These are phyloP conservation scores for Micrastur ruficollis DNA, from an alignment of 2,797 vertebrate species.

Conservation along the genomic window DNA sequence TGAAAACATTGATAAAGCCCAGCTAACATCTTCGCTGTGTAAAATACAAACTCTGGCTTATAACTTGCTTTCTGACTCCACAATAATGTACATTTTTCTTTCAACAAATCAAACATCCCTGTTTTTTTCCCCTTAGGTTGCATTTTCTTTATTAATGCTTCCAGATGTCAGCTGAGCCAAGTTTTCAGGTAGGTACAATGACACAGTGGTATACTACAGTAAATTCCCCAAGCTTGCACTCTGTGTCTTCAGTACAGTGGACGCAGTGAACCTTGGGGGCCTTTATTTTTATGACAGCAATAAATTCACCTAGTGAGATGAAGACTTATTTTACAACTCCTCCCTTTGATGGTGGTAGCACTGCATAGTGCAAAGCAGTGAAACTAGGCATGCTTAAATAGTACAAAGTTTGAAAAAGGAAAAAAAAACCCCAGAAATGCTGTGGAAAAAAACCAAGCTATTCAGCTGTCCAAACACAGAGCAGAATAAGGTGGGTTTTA, in stretches of 20 bases:
- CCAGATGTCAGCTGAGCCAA: constrained; percentile 39
- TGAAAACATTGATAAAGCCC: constrained; percentile 29
- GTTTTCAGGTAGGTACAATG: constrained; percentile 60
- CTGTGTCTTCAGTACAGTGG: constrained; percentile 52
- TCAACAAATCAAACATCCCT: constrained; percentile 9
- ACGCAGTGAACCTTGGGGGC: constrained; percentile 46
- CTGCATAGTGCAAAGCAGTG: constrained; percentile 13
- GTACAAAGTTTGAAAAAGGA: neutral
- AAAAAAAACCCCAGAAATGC: neutral
- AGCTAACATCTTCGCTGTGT: neutral
- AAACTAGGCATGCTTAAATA: neutral
- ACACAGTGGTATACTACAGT: constrained; percentile 50
- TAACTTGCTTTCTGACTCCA: constrained; percentile 23
- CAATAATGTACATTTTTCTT: constrained; percentile 66
- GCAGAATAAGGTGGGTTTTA: neutral
- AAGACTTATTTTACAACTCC: constrained; percentile 60
- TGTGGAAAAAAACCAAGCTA: neutral
- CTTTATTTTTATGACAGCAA: constrained; percentile 71
- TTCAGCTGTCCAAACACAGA: neutral
- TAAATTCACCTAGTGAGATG: constrained; percentile 70
- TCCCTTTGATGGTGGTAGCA: constrained; percentile 47
- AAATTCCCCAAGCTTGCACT: constrained; percentile 62
- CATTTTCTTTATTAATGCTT: constrained; percentile 68
- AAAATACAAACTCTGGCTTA: constrained; percentile 36
- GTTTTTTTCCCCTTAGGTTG: constrained; percentile 50